Evolutionary conservation across 2,797 vertebrate genomes (phyloP).

Genomic region (Parotocinclus haroldoi): DNA sequence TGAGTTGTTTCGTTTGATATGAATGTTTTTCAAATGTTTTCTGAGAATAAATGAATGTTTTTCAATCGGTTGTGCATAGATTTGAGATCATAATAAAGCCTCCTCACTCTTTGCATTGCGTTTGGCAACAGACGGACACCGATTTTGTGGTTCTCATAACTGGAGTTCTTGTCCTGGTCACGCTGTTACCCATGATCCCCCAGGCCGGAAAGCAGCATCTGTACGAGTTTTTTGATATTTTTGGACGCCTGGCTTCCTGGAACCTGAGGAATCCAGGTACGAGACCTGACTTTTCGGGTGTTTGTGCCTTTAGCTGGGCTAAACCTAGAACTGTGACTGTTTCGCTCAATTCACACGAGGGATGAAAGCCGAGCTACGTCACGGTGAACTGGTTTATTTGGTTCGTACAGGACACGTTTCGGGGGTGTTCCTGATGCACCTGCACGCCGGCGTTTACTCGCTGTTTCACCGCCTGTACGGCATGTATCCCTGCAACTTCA

Average conservation of each 20-base stretch:
- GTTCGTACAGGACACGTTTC: conserved; percentile 81
- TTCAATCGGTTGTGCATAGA: no score
- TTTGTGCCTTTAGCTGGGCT: no score
- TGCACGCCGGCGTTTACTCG: conserved; percentile 94
- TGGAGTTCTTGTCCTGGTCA: conserved; percentile 94
- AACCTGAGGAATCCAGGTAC: conserved; percentile 93
- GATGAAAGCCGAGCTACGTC: not conserved
- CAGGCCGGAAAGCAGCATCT: conserved; percentile 97
- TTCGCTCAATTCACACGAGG: no score
- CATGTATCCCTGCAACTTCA: conserved; percentile 99
- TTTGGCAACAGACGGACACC: conserved; percentile 79
- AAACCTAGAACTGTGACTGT: no score
- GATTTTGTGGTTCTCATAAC: conserved; percentile 96
- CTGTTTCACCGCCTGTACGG: conserved; percentile 98
- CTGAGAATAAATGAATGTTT: no score
- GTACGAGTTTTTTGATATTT: conserved; percentile 97
- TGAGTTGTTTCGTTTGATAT: not conserved
- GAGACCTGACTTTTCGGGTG: not conserved
- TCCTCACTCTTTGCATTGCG: not conserved
- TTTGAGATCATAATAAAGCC: no score
- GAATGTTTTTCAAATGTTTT: not conserved
- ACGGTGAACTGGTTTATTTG: not conserved
- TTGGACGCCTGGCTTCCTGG: conserved; percentile 95
- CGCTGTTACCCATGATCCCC: conserved; percentile 96
- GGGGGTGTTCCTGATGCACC: conserved; percentile 92